Evolutionary conservation across 2,797 vertebrate species (phyloP).

Genomic region (Helostoma temminkii): DNA sequence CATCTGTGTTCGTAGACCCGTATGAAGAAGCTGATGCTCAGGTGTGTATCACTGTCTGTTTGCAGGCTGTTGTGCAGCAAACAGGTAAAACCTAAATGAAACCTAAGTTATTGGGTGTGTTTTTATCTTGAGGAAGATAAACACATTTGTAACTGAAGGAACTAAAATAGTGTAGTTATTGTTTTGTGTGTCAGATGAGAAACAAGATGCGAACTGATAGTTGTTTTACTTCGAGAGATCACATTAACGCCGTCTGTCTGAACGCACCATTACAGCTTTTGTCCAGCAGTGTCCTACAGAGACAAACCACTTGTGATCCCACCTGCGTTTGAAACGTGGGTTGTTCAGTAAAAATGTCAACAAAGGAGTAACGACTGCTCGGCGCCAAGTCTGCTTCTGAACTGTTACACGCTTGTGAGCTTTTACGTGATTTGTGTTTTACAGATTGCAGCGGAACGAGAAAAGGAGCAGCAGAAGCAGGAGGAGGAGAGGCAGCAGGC

Average conservation of each 20-base stretch:
- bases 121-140: no score
- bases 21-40: conserved; percentile 96
- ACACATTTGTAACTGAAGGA: no score
- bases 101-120: no score
- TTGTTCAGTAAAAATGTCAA: background rate
- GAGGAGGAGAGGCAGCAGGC: conserved; percentile 83
- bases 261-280: background rate
- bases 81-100: no score
- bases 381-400: background rate
- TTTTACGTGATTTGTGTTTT: conserved; percentile 7
- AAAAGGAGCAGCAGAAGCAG: conserved; percentile 84
- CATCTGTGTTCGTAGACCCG: conserved; percentile 94
- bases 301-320: background rate
- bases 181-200: no score
- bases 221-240: no score
- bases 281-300: background rate
- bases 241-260: background rate
- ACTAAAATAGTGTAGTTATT: no score
- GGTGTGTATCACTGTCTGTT: conserved; percentile 79
- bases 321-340: background rate
- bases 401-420: background rate
- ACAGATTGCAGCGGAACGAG: conserved; percentile 92
- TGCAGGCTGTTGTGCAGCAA: background rate
- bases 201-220: background rate
- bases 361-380: background rate